phyloP scores from a whole-genome alignment of 2,113 vertebrate species.

The Chinchilla lanigera region DNA sequence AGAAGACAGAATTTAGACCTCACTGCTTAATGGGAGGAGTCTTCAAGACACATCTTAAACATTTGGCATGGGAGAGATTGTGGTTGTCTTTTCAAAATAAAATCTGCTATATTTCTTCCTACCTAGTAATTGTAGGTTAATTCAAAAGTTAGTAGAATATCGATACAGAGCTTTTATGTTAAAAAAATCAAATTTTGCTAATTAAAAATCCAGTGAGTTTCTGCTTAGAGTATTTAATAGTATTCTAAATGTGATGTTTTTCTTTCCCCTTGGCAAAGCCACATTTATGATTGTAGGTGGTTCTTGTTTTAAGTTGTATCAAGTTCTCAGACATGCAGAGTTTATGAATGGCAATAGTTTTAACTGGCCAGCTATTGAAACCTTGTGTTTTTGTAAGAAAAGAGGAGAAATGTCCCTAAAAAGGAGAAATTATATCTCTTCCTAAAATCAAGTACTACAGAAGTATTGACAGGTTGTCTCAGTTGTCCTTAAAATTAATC shows the following conservation, averaged over 20 bases:
- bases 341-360: slow-evolving; percentile 71
- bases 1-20: neutral
- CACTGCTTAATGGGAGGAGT: neutral
- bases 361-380: slow-evolving; percentile 57
- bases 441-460: neutral
- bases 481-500: slow-evolving; percentile 53
- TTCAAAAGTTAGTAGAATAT: neutral
- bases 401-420: slow-evolving; percentile 18
- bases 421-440: slow-evolving; percentile 47
- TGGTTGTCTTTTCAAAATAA: neutral
- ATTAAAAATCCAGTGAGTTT: slow-evolving; percentile 25
- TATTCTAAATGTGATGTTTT: slow-evolving; percentile 57
- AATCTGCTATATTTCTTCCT: neutral
- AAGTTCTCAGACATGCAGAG: slow-evolving; percentile 30
- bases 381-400: slow-evolving; percentile 37
- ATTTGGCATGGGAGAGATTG: neutral
- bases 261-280: slow-evolving; percentile 21
- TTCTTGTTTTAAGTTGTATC: slow-evolving; percentile 64
- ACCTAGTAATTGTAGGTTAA: neutral
- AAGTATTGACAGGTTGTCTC: slow-evolving; percentile 6
- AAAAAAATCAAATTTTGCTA: slow-evolving; percentile 25
- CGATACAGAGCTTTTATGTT: neutral
- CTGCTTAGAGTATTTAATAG: slow-evolving; percentile 31
- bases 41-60: neutral
- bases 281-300: slow-evolving; percentile 59